These are phyloP conservation scores for Halcyon badia DNA, from an alignment of 2,797 vertebrate species.

Conservation along the genomic window DNA sequence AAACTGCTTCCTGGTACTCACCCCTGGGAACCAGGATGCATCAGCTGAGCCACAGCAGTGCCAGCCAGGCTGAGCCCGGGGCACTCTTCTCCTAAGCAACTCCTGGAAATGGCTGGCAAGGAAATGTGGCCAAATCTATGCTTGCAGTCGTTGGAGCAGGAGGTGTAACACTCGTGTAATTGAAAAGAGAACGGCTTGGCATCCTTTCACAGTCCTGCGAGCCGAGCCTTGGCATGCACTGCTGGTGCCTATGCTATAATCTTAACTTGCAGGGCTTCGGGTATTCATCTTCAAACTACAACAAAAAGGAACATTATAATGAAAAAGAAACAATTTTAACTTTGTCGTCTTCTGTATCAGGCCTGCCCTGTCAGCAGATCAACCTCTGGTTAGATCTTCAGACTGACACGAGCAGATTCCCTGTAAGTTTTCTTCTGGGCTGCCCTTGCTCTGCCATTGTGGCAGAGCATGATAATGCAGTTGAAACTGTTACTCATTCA, in stretches of 20 bases:
- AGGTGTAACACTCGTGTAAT: background rate
- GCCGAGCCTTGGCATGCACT: background rate
- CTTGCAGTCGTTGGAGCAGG: background rate
- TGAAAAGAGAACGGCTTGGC: background rate
- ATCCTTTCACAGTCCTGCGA: background rate
- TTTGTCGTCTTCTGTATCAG: background rate
- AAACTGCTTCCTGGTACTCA: background rate
- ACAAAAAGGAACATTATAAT: background rate
- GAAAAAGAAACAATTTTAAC: background rate
- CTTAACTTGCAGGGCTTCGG: background rate
- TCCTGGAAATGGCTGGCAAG: rapidly evolving
- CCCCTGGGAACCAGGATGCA: background rate
- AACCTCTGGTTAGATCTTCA: background rate
- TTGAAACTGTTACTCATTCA: background rate
- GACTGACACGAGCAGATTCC: background rate
- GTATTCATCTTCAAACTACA: background rate
- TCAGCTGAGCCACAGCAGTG: rapidly evolving
- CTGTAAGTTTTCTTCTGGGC: background rate
- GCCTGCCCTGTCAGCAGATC: background rate
- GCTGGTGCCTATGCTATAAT: background rate
- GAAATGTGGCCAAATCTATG: background rate
- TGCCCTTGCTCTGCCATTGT: background rate
- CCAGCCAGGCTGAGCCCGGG: background rate
- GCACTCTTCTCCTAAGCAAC: background rate
- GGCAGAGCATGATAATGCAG: background rate